Percentiles rank a stretch among this genome's conserved stretches.
Conservation (phyloP, 2,113 vertebrate genomes). For the Pygoscelis antarcticus region DNA sequence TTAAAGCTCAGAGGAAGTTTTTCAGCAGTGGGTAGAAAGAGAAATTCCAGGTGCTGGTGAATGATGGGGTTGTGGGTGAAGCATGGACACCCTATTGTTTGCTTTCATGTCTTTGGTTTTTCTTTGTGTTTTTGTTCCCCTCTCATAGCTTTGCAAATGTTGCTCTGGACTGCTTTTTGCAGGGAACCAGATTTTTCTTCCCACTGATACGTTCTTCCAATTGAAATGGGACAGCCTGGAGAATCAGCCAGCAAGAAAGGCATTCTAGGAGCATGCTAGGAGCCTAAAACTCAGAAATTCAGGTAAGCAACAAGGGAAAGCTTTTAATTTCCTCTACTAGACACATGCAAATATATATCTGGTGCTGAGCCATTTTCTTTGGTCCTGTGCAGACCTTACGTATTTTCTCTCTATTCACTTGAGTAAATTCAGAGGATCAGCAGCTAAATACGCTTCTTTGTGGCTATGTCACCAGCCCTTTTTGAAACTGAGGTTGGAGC, state of each 20-base stretch:
- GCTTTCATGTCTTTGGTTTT: neutral
- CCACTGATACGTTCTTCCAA: neutral
- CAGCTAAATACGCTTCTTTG: neutral
- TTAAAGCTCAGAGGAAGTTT: neutral
- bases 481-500: neutral
- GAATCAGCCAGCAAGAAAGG: neutral
- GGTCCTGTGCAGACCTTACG: neutral
- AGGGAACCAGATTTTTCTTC: neutral
- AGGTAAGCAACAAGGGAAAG: neutral
- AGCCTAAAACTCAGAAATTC: neutral
- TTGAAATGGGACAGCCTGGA: neutral
- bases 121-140: accelerated
- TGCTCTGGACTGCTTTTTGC: neutral
- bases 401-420: neutral
- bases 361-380: neutral
- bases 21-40: neutral
- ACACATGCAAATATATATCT: neutral
- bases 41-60: neutral
- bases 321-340: neutral
- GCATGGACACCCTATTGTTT: neutral
- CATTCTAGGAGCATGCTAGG: neutral
- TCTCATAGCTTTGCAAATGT: neutral
- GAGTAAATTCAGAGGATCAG: neutral
- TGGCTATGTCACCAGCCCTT: neutral
- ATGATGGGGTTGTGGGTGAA: neutral